Percentiles rank a stretch among this genome's conserved stretches.
Conservation (phyloP, 2,888 invertebrate species). For the Nomada fabriciana region DNA sequence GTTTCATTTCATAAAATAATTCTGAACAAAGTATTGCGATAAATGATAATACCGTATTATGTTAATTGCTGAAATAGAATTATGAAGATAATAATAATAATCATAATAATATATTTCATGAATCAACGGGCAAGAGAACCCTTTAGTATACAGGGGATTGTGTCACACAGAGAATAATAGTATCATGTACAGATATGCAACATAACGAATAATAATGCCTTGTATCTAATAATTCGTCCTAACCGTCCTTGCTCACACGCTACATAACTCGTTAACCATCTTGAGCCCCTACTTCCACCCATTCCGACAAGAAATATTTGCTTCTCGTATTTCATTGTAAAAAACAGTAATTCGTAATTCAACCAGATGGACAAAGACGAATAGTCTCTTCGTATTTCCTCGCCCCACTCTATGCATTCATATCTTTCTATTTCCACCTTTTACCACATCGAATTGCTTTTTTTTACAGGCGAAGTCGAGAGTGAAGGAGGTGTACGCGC, state of each 20-base stretch:
- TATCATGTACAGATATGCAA: not conserved
- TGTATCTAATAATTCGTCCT: not conserved
- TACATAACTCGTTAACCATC: not conserved
- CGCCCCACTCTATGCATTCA: too few species aligned
- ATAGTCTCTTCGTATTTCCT: too few species aligned
- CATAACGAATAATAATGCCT: not conserved
- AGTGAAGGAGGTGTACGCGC: conserved; percentile 92
- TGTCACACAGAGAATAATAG: too few species aligned
- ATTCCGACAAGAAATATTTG: too few species aligned
- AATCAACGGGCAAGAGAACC: too few species aligned
- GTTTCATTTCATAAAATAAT: not conserved
- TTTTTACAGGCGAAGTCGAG: conserved; percentile 92
- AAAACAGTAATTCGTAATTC: too few species aligned
- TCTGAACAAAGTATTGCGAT: too few species aligned
- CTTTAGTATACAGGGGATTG: too few species aligned
- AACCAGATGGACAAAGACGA: too few species aligned
- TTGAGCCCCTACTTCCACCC: not conserved
- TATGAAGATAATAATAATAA: too few species aligned
- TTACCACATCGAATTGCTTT: conserved; percentile 60
- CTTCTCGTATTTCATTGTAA: too few species aligned
- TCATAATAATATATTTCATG: too few species aligned
- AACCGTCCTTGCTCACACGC: not conserved
- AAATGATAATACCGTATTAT: not conserved
- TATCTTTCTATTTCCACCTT: not conserved
- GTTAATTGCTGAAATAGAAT: not conserved